A percentile compares a stretch with the other conserved stretches of the same genome.
Evolutionary conservation across 1,140 invertebrate genomes (phyloP).

Genomic region (Reticulitermes speratus): DNA sequence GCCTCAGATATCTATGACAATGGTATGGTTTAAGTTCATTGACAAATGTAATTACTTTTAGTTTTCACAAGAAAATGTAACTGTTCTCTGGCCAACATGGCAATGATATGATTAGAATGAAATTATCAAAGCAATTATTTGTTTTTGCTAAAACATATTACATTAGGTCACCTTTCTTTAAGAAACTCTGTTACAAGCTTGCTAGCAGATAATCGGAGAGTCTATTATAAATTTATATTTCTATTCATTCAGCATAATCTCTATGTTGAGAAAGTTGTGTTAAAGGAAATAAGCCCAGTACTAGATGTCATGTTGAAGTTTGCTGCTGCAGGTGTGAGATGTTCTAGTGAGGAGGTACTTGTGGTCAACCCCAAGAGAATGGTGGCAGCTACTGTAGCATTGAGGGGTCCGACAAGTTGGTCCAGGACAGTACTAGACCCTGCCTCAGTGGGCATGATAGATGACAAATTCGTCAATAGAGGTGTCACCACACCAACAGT

Average conservation of each 20-base stretch:
- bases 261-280: background rate
- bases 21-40: no score
- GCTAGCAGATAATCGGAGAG: background rate
- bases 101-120: no score
- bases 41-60: no score
- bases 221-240: background rate
- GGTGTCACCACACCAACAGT: background rate
- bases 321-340: background rate
- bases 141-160: no score
- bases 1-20: no score
- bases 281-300: background rate
- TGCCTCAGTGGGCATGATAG: background rate
- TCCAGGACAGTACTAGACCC: background rate
- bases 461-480: conserved; percentile 9
- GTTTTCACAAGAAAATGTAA: no score
- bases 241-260: background rate
- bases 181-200: no score
- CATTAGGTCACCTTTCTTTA: no score
- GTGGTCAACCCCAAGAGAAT: background rate
- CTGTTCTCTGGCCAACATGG: no score
- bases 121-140: no score
- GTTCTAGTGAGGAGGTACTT: background rate
- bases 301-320: background rate
- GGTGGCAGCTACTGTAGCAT: conserved; percentile 21
- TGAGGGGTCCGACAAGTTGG: background rate